These are phyloP conservation scores for Tarsius wallacei DNA, from an alignment of 2,797 vertebrate species.

Conservation along the genomic window DNA sequence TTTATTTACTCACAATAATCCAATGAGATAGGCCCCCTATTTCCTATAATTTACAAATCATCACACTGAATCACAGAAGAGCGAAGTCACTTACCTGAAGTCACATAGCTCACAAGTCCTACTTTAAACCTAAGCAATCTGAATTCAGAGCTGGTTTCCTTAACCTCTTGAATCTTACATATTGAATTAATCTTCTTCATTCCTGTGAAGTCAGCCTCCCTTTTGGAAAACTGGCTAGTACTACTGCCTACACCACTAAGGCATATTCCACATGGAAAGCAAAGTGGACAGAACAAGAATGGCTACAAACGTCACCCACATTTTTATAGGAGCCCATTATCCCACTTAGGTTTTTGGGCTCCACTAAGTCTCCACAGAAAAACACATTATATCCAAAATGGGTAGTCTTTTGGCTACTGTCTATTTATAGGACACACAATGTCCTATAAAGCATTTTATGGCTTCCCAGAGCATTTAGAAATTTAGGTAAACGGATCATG, in stretches of 20 bases:
- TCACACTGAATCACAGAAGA: conserved; percentile 6
- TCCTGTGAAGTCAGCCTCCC: background rate
- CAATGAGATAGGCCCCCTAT: background rate
- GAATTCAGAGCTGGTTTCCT: background rate
- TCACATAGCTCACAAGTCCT: background rate
- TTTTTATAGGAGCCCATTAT: background rate
- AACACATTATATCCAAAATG: background rate
- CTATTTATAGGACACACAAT: background rate
- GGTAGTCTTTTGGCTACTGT: background rate
- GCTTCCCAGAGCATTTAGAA: background rate
- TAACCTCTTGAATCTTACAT: background rate
- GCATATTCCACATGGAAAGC: background rate
- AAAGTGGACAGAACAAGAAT: background rate
- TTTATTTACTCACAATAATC: background rate
- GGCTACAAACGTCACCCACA: no score
- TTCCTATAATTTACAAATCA: background rate
- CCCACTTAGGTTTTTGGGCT: background rate
- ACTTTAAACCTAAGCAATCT: background rate
- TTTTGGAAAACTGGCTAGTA: background rate
- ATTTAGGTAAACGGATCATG: background rate
- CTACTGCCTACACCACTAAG: background rate
- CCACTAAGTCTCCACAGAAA: background rate
- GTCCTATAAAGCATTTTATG: background rate
- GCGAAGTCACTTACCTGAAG: background rate
- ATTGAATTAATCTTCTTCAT: background rate